Base-by-base conservation (phyloP, 2,113 vertebrate species). In the Oostethus manadensis region DNA sequence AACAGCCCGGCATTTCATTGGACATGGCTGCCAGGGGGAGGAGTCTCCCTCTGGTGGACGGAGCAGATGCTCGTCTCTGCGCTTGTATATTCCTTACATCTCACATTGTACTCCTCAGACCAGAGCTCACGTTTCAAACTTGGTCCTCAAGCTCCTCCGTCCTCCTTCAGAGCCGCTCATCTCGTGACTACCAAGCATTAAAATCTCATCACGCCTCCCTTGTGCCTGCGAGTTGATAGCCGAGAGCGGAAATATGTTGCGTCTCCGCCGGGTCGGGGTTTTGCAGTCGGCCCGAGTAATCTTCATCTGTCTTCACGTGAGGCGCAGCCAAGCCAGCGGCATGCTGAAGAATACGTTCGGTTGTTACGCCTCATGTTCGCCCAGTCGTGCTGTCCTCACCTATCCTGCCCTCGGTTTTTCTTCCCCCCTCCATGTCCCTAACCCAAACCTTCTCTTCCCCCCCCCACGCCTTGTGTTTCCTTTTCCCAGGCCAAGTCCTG, bases 401-500 rank as follows among this genome's bases (percentile, higher is more conserved):
- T 63, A 70, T 50, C 66, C 61, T 78, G 40, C 56, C 56, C 56
- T 42, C 22, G 58, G 20, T 11, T 64, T 46, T 45, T 21, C 20
- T 58, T 35, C 35, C 59, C 60, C 35, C 45, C 59, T 58, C 43
- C 45, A 14, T 59, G 13, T 22, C 46, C 45, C 9, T 18, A 10
- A 45, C 62, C 49, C 29, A 58, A 48, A 21, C 61, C 57, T 14
- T 45, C 14, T 48, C 10, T 10, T 10, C 47, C 42, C 73, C 44
- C 43, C 29, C 26, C 6, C n/a, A n/a, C n/a, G n/a, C 6, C 57
- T 26, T 69, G 35, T 23, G 1, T 44, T 42, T 54, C 26, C 53
- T 40, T 55, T 55, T 18, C 26, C 18, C 77, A 89, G 88, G 88
- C 88, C 81, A 89, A 87, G 84, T 89, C 88, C 69, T 89, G 88